phyloP scores from a whole-genome alignment of 2,113 vertebrate species.

The Oryzias melastigma region DNA sequence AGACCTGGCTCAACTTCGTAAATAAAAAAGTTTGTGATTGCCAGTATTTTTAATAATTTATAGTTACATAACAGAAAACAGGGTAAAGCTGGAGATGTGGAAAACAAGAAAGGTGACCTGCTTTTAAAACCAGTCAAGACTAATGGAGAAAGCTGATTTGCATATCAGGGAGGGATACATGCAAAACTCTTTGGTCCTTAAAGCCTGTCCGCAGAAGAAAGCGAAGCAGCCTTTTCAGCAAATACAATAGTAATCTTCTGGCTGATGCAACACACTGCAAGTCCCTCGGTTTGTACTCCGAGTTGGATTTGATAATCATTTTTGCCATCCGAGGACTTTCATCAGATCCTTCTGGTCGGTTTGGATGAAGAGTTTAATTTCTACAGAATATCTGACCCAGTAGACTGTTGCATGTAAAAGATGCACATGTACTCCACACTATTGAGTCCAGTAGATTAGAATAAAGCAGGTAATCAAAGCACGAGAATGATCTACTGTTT shows the following conservation, averaged over 20 bases:
- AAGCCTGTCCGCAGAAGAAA: slow-evolving; percentile 2
- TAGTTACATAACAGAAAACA: slow-evolving; percentile 16
- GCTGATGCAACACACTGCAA: slow-evolving; percentile 19
- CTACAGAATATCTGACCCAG: too few relatives aligned
- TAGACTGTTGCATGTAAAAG: too few relatives aligned
- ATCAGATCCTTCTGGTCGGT: too few relatives aligned
- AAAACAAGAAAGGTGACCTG: not conserved
- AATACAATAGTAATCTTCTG: slow-evolving; percentile 4
- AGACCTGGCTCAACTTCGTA: not conserved
- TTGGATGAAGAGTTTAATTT: too few relatives aligned
- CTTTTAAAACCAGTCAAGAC: not conserved
- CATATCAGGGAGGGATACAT: slow-evolving; percentile 28
- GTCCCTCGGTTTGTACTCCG: not conserved
- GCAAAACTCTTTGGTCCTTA: not conserved
- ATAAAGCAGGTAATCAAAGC: too few relatives aligned
- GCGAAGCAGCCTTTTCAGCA: slow-evolving; percentile 15
- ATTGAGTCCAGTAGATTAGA: too few relatives aligned
- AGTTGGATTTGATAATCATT: too few relatives aligned
- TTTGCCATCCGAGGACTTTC: too few relatives aligned
- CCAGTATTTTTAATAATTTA: slow-evolving; percentile 10
- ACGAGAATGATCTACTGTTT: slow-evolving; percentile 18
- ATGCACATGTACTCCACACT: too few relatives aligned
- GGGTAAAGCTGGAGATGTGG: not conserved
- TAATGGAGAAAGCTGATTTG: slow-evolving; percentile 1
- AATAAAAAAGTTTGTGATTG: slow-evolving; percentile 2